Conservation (phyloP, 1,140 invertebrate species). For the Bombus sylvicola region DNA sequence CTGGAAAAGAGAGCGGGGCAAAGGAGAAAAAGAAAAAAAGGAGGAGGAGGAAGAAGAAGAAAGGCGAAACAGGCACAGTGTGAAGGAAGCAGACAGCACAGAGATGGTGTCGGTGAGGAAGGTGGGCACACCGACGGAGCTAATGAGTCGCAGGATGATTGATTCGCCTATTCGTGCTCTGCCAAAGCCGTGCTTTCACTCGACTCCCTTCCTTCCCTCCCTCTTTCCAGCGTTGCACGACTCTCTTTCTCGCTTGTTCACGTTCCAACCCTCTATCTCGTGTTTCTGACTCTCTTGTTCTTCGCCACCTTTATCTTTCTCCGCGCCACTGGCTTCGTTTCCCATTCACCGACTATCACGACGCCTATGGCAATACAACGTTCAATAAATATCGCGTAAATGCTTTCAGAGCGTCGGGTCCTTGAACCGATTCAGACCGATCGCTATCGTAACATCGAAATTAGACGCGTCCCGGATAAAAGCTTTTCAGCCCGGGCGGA, state of each 20-base stretch:
- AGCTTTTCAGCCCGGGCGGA: conserved; percentile 18
- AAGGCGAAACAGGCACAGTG: conserved; percentile 27
- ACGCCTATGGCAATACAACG: conserved; percentile 60
- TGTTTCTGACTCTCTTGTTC: conserved; percentile 36
- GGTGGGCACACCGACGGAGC: conserved; percentile 67
- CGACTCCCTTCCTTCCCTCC: conserved; percentile 13
- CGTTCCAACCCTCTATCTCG: background rate
- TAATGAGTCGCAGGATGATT: conserved; percentile 82
- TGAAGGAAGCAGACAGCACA: conserved; percentile 24
- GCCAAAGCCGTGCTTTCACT: conserved; percentile 74
- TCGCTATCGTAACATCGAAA: conserved; percentile 53
- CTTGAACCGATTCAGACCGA: conserved; percentile 57
- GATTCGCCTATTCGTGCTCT: conserved; percentile 75
- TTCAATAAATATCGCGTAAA: conserved; percentile 71
- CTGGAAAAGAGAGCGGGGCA: conserved; percentile 33
- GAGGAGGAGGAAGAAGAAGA: background rate
- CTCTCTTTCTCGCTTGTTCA: background rate
- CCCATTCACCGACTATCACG: conserved; percentile 70
- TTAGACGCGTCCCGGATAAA: conserved; percentile 36
- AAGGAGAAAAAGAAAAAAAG: background rate
- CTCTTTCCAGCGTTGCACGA: background rate
- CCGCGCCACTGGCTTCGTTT: conserved; percentile 71
- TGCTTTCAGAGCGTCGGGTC: conserved; percentile 63
- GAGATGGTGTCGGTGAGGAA: conserved; percentile 52
- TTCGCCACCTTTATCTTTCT: conserved; percentile 69